A percentile compares a stretch with the other conserved stretches of the same genome.
Conservation (phyloP, 2,888 invertebrate species). For the Patella pellucida region DNA sequence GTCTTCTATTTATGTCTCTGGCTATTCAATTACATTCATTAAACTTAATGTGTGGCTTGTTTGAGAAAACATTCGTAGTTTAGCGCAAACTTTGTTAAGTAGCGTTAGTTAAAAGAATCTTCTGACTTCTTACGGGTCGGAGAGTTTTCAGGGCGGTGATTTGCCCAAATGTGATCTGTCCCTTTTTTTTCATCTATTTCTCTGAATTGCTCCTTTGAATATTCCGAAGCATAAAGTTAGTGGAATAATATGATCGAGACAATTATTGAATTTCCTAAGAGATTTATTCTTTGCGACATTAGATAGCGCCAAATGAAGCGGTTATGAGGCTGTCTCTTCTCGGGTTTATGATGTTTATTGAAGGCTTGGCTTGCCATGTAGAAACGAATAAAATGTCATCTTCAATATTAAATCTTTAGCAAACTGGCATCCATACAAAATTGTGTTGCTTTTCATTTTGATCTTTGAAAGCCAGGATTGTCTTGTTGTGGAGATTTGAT, state of each 20-base stretch:
- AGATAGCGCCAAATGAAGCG: neutral
- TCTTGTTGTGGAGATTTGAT: too few relatives aligned
- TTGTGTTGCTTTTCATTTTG: neutral
- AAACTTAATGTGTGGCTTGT: too few relatives aligned
- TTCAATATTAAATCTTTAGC: conserved; percentile 3
- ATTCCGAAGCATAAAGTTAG: neutral
- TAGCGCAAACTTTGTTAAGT: too few relatives aligned
- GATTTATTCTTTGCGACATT: conserved; percentile 1
- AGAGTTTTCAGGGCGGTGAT: neutral
- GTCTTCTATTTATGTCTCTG: neutral
- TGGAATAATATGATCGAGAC: neutral
- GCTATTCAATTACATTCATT: neutral
- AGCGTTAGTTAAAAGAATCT: too few relatives aligned
- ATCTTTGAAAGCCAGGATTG: too few relatives aligned
- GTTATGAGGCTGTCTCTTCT: neutral
- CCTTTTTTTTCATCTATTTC: neutral
- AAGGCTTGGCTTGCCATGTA: neutral
- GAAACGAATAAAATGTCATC: conserved; percentile 6
- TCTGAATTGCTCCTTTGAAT: conserved; percentile 1
- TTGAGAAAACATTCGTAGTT: too few relatives aligned
- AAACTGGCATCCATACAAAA: neutral
- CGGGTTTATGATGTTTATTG: neutral
- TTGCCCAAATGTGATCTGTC: conserved; percentile 3
- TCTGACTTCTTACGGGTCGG: neutral
- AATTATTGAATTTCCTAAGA: conserved; percentile 1